These are phyloP conservation scores for Parnassius orleans DNA, from an alignment of 2,888 invertebrate genomes.

Conservation along the genomic window DNA sequence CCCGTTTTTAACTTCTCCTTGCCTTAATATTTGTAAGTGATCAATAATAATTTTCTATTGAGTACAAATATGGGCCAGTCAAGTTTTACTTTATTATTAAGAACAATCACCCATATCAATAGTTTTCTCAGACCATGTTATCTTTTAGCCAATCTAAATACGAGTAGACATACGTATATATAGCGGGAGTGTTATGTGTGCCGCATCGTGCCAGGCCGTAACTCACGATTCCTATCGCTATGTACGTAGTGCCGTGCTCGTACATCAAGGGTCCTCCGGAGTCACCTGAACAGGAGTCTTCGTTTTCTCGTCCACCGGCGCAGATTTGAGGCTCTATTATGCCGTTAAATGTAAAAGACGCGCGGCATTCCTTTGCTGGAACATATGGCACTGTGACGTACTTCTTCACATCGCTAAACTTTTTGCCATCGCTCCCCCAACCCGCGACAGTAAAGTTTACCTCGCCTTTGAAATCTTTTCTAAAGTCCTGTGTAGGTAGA, in stretches of 20 bases:
- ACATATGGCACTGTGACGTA: slow-evolving; percentile 35
- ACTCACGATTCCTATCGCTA: slow-evolving; percentile 47
- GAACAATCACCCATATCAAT: not conserved
- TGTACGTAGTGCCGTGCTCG: not conserved
- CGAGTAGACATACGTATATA: slow-evolving; percentile 64
- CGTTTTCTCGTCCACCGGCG: slow-evolving; percentile 72
- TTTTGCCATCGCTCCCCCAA: slow-evolving; percentile 57
- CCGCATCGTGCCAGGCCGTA: slow-evolving; percentile 65
- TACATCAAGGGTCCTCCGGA: slow-evolving; percentile 14
- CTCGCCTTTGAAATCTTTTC: not conserved
- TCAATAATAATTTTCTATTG: no score
- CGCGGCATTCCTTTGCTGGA: slow-evolving; percentile 26
- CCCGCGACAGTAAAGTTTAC: slow-evolving; percentile 46
- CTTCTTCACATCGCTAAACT: slow-evolving; percentile 43
- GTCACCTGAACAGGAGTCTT: slow-evolving; percentile 82
- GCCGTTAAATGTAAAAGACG: not conserved
- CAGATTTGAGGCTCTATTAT: slow-evolving; percentile 65
- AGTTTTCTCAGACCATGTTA: slow-evolving; percentile 1
- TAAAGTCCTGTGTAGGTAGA: slow-evolving; percentile 19
- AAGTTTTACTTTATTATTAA: no score
- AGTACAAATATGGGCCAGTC: no score
- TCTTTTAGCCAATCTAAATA: slow-evolving; percentile 65
- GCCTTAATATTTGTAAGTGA: no score
- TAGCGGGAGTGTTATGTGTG: slow-evolving; percentile 56
- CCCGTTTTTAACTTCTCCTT: no score